These are phyloP conservation scores for Strix uralensis DNA, from an alignment of 2,113 vertebrate species.

Conservation along the genomic window DNA sequence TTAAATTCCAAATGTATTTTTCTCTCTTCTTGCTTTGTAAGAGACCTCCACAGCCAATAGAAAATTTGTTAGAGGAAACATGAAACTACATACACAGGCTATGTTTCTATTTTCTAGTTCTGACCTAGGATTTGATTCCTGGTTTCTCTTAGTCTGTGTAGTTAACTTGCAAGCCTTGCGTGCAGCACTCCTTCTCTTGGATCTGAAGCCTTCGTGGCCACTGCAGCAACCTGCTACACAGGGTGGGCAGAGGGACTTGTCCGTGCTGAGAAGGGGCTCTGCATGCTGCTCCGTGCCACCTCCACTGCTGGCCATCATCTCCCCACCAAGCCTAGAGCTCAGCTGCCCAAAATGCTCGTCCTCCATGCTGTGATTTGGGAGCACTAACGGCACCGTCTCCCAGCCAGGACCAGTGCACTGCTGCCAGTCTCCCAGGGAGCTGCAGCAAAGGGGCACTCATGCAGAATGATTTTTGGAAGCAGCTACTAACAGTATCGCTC, in stretches of 20 bases:
- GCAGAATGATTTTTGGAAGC: neutral
- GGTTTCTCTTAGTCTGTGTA: neutral
- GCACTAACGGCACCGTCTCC: rapidly evolving
- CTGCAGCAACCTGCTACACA: neutral
- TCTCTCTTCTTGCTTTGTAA: neutral
- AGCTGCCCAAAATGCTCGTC: neutral
- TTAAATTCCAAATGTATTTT: neutral
- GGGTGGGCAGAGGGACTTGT: neutral
- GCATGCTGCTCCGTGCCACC: neutral
- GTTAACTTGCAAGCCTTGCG: neutral
- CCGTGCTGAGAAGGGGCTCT: neutral
- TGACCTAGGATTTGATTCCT: neutral
- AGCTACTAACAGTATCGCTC: neutral
- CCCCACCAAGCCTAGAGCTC: neutral
- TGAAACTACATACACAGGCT: neutral
- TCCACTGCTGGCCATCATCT: rapidly evolving
- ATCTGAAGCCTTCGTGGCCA: neutral
- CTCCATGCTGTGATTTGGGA: rapidly evolving
- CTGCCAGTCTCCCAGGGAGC: neutral
- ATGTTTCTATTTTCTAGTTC: neutral
- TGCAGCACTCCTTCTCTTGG: neutral
- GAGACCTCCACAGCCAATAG: neutral
- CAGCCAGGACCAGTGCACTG: neutral
- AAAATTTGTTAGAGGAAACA: neutral
- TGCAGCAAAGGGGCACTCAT: neutral